Conservation (phyloP, 1,140 invertebrate species). For the Magallana angulata region DNA sequence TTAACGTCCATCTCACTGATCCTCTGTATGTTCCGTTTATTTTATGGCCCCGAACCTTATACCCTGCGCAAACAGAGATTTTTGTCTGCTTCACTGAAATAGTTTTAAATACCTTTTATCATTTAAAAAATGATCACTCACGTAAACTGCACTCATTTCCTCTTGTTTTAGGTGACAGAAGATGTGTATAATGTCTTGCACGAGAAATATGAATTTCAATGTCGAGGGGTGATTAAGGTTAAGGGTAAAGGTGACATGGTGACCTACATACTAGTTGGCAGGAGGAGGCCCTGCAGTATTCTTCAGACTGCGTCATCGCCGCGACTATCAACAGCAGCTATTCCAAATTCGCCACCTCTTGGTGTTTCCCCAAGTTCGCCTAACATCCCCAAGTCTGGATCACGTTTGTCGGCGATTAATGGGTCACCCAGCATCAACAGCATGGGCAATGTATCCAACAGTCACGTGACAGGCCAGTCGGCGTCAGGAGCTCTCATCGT, state of each 20-base stretch:
- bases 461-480: constrained; percentile 46
- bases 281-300: constrained; percentile 42
- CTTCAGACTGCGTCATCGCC: constrained; percentile 49
- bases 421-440: constrained; percentile 34
- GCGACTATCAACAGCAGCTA: constrained; percentile 7
- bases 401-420: neutral
- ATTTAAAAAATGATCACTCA: no score
- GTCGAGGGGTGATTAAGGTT: constrained; percentile 92
- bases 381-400: constrained; percentile 40
- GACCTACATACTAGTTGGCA: constrained; percentile 89
- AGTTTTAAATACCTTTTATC: no score
- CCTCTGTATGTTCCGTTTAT: no score
- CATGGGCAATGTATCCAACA: constrained; percentile 26
- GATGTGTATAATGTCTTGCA: constrained; percentile 71
- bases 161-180: constrained; percentile 78
- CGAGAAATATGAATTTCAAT: constrained; percentile 90
- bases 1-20: neutral
- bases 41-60: no score
- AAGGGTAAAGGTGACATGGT: constrained; percentile 95
- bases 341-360: neutral
- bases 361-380: constrained; percentile 54
- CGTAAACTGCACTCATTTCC: no score
- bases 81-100: no score
- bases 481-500: constrained; percentile 30
- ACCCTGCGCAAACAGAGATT: no score